Base-by-base conservation (phyloP, 2,888 invertebrate species). In the Belgica antarctica region DNA sequence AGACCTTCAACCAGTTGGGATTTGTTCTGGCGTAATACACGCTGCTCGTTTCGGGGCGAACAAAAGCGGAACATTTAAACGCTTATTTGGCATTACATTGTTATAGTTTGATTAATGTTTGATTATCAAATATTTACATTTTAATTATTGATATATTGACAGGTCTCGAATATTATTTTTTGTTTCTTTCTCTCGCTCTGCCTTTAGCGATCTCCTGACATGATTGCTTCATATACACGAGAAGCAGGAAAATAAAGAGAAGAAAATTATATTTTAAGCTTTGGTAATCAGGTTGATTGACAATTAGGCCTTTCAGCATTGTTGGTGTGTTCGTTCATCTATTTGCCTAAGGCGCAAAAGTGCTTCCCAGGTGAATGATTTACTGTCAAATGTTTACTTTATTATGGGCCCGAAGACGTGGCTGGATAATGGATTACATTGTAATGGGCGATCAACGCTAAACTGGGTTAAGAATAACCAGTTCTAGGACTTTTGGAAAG, bases 131-230 rank as follows among this genome's bases (percentile, higher is more conserved):
- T 63, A 63, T 63, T 63, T 63, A 63, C 63, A 63, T 36, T 63
- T 63, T 63, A 63, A 63, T 63, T 63, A 63, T 62, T 63, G 63
- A 63, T 63, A 36, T 63, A 63, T 36, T 63, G 63, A 63, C 63
- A 63, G 62, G 34, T 62, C 36, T 31, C 34, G 34, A n/a, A n/a
- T n/a, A n/a, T 4, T 31, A 41, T 41, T 41, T 41, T 7, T 41
- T 41, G 41, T 3, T 12, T 7, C 34, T 31, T 12, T n/a, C 41
- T 12, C 41, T 41, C 4, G 15, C 3, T 41, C 12, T 41, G 12
- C 4, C 4, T 12, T 7, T 8, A n/a, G 22, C 52, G 52, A 52
- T 46, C 15, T 10, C 15, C 46, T 8, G 4, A 15, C 46, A 15
- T n/a, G 46, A 46, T 52, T 52, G 22, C 52, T 22, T 52, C 12